A percentile compares a stretch with the other conserved stretches of the same genome.
Conservation (phyloP, 1,140 invertebrate species). For the Brachystomella parvula region DNA sequence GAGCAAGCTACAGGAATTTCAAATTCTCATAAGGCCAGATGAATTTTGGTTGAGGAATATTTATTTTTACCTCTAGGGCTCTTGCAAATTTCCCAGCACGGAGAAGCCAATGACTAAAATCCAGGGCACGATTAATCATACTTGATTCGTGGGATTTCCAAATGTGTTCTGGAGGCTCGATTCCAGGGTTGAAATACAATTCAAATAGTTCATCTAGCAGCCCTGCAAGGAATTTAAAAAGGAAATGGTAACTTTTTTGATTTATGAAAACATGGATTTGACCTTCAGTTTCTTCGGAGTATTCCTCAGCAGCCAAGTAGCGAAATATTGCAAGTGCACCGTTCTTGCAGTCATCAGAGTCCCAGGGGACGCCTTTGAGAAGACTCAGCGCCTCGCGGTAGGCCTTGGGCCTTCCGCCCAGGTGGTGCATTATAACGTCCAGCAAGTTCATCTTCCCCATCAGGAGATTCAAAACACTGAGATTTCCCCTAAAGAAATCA, state of each 20-base stretch:
- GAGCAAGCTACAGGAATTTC: too few relatives aligned
- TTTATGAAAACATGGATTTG: not conserved
- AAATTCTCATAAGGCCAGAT: too few relatives aligned
- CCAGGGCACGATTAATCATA: not conserved
- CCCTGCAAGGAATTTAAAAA: not conserved
- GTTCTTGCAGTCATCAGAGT: not conserved
- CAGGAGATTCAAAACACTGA: not conserved
- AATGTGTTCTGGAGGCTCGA: not conserved
- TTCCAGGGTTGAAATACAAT: not conserved
- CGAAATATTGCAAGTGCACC: not conserved
- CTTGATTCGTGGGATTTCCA: not conserved
- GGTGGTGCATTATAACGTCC: not conserved
- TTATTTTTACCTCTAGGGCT: not conserved
- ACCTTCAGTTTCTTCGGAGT: not conserved
- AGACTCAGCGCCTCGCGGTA: not conserved
- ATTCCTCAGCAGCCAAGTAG: not conserved
- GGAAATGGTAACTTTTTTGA: not conserved
- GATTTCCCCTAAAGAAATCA: not conserved
- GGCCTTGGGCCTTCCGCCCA: not conserved
- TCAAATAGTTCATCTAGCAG: not conserved
- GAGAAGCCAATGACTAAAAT: not conserved
- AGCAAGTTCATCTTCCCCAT: not conserved
- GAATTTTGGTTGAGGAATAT: too few relatives aligned
- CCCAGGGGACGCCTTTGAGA: not conserved
- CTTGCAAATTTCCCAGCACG: not conserved